A percentile compares a stretch with the other conserved stretches of the same genome.
These are phyloP conservation scores for Drosophila kambysellisi DNA, from an alignment of 2,888 invertebrate species.

Conservation along the genomic window DNA sequence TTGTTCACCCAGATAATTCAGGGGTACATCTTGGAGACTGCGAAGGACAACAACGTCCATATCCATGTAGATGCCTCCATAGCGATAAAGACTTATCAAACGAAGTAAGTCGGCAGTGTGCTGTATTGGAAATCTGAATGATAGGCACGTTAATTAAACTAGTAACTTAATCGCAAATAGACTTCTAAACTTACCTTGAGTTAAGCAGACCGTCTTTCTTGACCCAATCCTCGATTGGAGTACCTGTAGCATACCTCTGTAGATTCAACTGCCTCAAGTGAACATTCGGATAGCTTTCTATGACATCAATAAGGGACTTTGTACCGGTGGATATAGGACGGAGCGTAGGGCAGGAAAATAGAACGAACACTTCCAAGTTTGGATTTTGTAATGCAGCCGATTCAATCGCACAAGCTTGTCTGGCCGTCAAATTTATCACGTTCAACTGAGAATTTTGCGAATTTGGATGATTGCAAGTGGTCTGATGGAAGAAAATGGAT, in stretches of 20 bases:
- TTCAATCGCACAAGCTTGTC: slow-evolving; percentile 84
- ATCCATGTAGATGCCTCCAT: slow-evolving; percentile 92
- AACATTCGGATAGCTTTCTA: slow-evolving; percentile 80
- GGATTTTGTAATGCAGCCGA: slow-evolving; percentile 84
- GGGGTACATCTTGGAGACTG: slow-evolving; percentile 70
- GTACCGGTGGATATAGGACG: slow-evolving; percentile 2
- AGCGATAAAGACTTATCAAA: slow-evolving; percentile 88
- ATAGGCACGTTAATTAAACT: background rate
- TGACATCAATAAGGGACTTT: slow-evolving; percentile 69
- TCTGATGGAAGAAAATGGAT: slow-evolving; percentile 85
- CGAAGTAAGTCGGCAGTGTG: slow-evolving; percentile 82
- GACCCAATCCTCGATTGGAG: slow-evolving; percentile 82
- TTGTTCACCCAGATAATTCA: slow-evolving; percentile 84
- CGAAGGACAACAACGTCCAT: slow-evolving; percentile 90
- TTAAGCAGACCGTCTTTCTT: slow-evolving; percentile 76
- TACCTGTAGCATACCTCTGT: slow-evolving; percentile 79
- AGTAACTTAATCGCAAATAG: background rate
- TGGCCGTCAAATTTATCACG: slow-evolving; percentile 70
- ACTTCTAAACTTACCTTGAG: slow-evolving; percentile 42
- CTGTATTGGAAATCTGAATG: slow-evolving; percentile 51
- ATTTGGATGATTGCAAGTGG: slow-evolving; percentile 70
- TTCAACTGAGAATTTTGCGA: slow-evolving; percentile 24
- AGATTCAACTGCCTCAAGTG: slow-evolving; percentile 81
- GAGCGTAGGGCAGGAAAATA: slow-evolving; percentile 82
- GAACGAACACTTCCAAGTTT: slow-evolving; percentile 78